These are phyloP conservation scores for Apamea crenata DNA, from an alignment of 2,888 invertebrate species.

Conservation along the genomic window DNA sequence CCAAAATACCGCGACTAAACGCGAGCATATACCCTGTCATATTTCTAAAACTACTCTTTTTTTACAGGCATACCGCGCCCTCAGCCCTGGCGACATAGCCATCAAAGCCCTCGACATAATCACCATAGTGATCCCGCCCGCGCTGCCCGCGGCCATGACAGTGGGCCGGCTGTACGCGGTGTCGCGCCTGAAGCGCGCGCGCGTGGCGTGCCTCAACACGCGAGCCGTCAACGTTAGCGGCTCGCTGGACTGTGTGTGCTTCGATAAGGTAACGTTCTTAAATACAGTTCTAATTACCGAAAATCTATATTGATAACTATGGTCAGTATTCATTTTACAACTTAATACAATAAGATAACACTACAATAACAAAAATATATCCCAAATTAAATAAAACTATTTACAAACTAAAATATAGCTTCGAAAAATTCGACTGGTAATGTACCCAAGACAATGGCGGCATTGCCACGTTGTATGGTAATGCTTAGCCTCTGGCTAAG, in stretches of 20 bases:
- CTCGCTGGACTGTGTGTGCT: slow-evolving; percentile 96
- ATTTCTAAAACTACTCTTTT: neutral
- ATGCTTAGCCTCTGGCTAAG: no score
- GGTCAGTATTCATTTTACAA: neutral
- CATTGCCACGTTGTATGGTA: no score
- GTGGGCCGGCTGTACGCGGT: slow-evolving; percentile 98
- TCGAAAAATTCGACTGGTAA: no score
- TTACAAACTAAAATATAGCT: no score
- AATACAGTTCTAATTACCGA: neutral
- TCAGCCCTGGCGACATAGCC: slow-evolving; percentile 91
- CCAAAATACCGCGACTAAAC: no score
- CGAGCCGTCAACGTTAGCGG: slow-evolving; percentile 98
- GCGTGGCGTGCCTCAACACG: slow-evolving; percentile 97
- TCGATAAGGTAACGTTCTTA: slow-evolving; percentile 92
- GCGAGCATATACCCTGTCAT: no score
- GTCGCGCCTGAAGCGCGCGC: slow-evolving; percentile 93
- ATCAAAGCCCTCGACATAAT: slow-evolving; percentile 97
- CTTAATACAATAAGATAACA: no score
- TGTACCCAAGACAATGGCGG: no score
- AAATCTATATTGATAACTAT: neutral
- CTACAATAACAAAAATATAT: no score
- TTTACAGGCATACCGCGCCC: slow-evolving; percentile 90
- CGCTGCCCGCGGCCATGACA: slow-evolving; percentile 99
- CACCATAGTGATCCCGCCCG: slow-evolving; percentile 98
- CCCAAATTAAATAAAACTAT: no score